These are phyloP conservation scores for Schizopygopsis pylzovi DNA, from an alignment of 2,797 vertebrate species.

Conservation along the genomic window DNA sequence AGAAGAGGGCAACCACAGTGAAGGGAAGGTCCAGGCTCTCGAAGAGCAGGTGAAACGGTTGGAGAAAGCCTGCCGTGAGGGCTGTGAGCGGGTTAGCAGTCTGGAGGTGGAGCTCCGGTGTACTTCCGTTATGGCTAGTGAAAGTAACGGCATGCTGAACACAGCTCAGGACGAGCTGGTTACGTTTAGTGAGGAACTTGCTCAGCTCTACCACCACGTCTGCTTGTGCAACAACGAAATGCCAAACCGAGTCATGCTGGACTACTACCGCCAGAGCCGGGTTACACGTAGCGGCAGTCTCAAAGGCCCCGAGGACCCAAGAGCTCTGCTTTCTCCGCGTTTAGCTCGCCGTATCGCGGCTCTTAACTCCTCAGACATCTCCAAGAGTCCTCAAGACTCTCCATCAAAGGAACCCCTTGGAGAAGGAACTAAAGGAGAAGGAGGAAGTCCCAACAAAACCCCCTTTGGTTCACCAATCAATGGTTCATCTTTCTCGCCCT, in stretches of 20 bases:
- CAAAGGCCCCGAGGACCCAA: constrained; percentile 91
- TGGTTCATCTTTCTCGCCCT: constrained; percentile 82
- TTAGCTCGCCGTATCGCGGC: constrained; percentile 86
- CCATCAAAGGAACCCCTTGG: constrained; percentile 82
- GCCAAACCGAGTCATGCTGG: constrained; percentile 97
- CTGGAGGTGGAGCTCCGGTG: constrained; percentile 91
- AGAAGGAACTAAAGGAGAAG: constrained; percentile 57
- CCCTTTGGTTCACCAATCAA: constrained; percentile 82
- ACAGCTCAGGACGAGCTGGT: constrained; percentile 95
- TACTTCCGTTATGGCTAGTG: constrained; percentile 80
- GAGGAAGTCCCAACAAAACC: constrained; percentile 83
- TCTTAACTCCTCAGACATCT: constrained; percentile 77
- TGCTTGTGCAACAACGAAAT: constrained; percentile 99
- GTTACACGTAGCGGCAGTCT: constrained; percentile 91
- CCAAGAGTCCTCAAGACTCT: constrained; percentile 83
- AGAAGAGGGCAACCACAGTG: constrained; percentile 84
- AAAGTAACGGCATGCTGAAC: constrained; percentile 92
- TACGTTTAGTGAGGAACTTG: constrained; percentile 96
- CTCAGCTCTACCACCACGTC: constrained; percentile 97
- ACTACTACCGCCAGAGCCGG: constrained; percentile 96
- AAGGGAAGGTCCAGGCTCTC: constrained; percentile 83
- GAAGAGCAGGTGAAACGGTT: constrained; percentile 85
- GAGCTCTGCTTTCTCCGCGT: constrained; percentile 90
- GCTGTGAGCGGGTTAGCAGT: constrained; percentile 81
- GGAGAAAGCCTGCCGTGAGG: constrained; percentile 85